A percentile compares a stretch with the other conserved stretches of the same genome.
phyloP scores from a whole-genome alignment of 1,140 invertebrate species.

The Aethina tumida region DNA sequence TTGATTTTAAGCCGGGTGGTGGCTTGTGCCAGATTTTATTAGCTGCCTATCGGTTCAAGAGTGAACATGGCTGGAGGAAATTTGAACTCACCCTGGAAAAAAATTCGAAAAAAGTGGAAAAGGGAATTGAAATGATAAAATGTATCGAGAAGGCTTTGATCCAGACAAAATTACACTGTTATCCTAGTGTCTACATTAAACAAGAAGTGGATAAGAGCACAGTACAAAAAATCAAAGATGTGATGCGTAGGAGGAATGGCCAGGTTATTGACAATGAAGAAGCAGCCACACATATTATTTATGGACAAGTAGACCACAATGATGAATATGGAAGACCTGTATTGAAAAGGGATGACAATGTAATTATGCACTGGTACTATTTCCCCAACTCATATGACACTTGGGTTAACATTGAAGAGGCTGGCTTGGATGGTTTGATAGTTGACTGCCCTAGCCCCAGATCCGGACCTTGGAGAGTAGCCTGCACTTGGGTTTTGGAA shows the following conservation, averaged over 20 bases:
- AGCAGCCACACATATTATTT: conserved; percentile 83
- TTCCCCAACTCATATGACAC: conserved; percentile 87
- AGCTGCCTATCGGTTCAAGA: conserved; percentile 90
- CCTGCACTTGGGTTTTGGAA: conserved; percentile 83
- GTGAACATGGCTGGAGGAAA: conserved; percentile 88
- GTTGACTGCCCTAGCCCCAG: conserved; percentile 41
- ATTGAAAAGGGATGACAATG: conserved; percentile 70
- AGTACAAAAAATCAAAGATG: conserved; percentile 75
- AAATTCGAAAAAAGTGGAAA: conserved; percentile 82
- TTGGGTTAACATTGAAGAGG: conserved; percentile 67
- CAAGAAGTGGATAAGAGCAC: conserved; percentile 79
- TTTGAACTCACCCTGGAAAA: conserved; percentile 85
- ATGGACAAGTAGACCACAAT: conserved; percentile 70
- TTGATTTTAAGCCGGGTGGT: conserved; percentile 91
- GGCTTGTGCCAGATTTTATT: conserved; percentile 86
- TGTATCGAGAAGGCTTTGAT: conserved; percentile 80
- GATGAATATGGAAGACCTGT: conserved; percentile 84
- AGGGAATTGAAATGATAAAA: conserved; percentile 90
- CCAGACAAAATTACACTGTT: conserved; percentile 65
- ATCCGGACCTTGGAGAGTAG: conserved; percentile 56
- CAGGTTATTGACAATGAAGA: conserved; percentile 71
- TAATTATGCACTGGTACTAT: conserved; percentile 89
- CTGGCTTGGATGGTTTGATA: conserved; percentile 45
- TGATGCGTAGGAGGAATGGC: conserved; percentile 79
- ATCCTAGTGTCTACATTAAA: conserved; percentile 72